Conservation (phyloP, 2,113 vertebrate species). For the Channa argus region DNA sequence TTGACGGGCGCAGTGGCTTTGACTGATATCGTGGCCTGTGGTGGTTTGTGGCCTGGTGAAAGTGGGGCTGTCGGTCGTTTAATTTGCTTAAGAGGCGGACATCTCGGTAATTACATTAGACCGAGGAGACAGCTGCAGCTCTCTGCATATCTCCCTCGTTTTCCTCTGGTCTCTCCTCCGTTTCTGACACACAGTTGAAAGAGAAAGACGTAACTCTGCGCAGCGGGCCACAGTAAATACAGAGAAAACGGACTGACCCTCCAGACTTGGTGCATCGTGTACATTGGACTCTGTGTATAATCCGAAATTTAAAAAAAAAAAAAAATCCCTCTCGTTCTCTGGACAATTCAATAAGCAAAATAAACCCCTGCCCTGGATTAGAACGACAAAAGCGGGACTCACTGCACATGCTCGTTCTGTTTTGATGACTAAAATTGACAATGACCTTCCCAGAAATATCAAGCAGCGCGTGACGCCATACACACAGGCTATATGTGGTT, state of each 20-base stretch:
- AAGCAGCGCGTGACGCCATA: conserved; percentile 26
- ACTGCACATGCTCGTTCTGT: conserved; percentile 59
- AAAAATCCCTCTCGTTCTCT: background rate
- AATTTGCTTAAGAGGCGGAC: conserved; percentile 66
- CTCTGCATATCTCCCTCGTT: conserved; percentile 7
- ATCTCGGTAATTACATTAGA: conserved; percentile 68
- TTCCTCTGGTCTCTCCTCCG: conserved; percentile 5
- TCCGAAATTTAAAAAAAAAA: background rate
- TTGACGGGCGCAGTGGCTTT: background rate
- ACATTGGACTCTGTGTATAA: background rate
- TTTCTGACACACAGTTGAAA: conserved; percentile 42
- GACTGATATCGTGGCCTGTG: conserved; percentile 6
- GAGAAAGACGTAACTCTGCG: conserved; percentile 32
- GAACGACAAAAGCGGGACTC: conserved; percentile 22
- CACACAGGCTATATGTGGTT: background rate
- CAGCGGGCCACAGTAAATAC: conserved; percentile 56
- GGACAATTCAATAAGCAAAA: background rate
- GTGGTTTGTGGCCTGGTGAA: conserved; percentile 24
- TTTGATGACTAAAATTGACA: conserved; percentile 74
- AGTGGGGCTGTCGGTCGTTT: conserved; percentile 57
- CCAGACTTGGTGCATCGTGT: conserved; percentile 57
- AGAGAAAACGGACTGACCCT: conserved; percentile 48
- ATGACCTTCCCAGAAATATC: conserved; percentile 82
- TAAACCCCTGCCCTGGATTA: background rate
- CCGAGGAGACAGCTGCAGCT: conserved; percentile 57